Evolutionary conservation across 2,888 invertebrate genomes (phyloP), one percentile per base, ranked within the genome.

Genomic region (Trichogramma dendrolimi): DNA sequence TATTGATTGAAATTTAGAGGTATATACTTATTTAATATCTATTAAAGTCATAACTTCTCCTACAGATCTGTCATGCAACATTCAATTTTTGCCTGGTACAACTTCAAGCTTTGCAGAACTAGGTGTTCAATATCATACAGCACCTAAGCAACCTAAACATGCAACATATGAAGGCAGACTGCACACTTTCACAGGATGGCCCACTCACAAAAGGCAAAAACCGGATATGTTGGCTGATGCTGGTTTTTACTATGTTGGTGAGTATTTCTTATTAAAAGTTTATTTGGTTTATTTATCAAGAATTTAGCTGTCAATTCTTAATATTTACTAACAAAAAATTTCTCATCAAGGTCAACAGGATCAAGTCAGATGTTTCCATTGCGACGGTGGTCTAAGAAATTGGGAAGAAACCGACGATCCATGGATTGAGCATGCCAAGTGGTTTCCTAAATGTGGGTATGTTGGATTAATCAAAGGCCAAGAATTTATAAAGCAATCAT

Each of bases 371-470:
- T 97, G 96, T 79, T 96, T 95, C 81, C 92, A 93, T 81, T 97
- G 97, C 79, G 94, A 94, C 78, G 95, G 95, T 50, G 94, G 95
- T 0, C 81, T 97, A 54, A 85, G 91, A 68, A 89, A 90, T 75
- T 97, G 96, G 96, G 91, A 94, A 77, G 85, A 87, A 47, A 87
- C 87, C 14, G 96, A 96, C 78, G 90, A 91, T 74, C 94, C 95
- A 1, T 96, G 96, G 95, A 85, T 87, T 58, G 96, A 96, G 75
- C 97, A 97, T 81, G 94, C 94, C 8, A 85, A 89, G 71, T 96
- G 94, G 94, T 96, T 94, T 83, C 90, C 94, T 0, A 85, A 86
- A 73, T 97, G 96, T 79, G 89, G 88, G 6, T 96, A 88, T 77
- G 86, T 97, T 14, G 80, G 86, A 61, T 83, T 94, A 60, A 86